Evolutionary conservation across 2,888 invertebrate genomes (phyloP).

Genomic region (Agelastica alni): DNA sequence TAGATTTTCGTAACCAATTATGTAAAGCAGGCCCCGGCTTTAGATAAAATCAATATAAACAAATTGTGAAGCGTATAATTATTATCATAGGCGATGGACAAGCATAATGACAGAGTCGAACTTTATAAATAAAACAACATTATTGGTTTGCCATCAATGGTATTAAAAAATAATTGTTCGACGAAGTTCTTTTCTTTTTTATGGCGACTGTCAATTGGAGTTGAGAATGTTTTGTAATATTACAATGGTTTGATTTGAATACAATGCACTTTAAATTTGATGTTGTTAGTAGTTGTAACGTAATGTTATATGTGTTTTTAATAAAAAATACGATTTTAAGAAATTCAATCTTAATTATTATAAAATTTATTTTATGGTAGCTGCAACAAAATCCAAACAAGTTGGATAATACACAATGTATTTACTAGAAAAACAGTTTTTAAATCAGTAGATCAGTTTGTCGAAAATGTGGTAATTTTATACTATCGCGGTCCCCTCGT

Average conservation of each 20-base stretch:
- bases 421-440: no score
- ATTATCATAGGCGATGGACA: conserved; percentile 28
- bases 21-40: conserved; percentile 31
- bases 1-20: conserved; percentile 35
- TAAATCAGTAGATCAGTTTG: no score
- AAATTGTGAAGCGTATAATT: conserved; percentile 31
- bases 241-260: conserved; percentile 17
- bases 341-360: no score
- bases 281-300: no score
- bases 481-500: no score
- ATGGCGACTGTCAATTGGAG: neutral
- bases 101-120: conserved; percentile 27
- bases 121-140: conserved; percentile 26
- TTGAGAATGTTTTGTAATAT: conserved; percentile 5
- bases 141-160: conserved; percentile 19
- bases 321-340: no score
- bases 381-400: no score
- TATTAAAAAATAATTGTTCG: conserved; percentile 22
- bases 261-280: conserved; percentile 4
- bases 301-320: no score
- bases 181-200: conserved; percentile 10
- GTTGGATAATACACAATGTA: no score
- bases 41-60: conserved; percentile 37
- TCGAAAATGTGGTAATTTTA: no score
- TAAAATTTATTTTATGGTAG: no score